Evolutionary conservation across 2,888 invertebrate genomes (phyloP), one percentile per base, ranked within the genome.

Genomic region (Hedya salicella): DNA sequence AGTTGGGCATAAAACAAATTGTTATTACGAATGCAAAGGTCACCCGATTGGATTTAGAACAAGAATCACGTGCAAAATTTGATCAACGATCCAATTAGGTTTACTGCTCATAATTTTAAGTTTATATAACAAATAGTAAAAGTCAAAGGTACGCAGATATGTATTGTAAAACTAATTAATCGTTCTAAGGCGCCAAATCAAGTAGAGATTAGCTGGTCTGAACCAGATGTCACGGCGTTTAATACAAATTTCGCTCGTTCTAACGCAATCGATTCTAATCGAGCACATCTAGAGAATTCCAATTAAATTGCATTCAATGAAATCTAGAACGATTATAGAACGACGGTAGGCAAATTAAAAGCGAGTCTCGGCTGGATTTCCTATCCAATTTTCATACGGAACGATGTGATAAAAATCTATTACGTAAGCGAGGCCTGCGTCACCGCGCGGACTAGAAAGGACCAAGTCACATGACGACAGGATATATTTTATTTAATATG

Each of bases 261-360:
- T 78, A 79, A 79, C 79, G 79, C 77, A 80, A 81, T 83, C 84
- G 79, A 82, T 83, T 83, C 79, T 79, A 82, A 83, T 82, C 78
- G 75, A 78, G 78, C 74, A 71, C 68, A 76, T 70, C 74, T 73
- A 73, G 78, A 79, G 87, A 85, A 89, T 86, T 88, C 82, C 87
- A 87, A 87, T 90, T 89, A 88, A 89, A 88, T 85, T 85, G 88
- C 87, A 86, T 89, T 88, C 86, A 88, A 85, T 85, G 86, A 87
- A 88, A 89, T 88, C 89, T 88, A 86, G 83, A 78, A 79, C 86
- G 86, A 87, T 89, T 89, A 88, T 88, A 87, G 85, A 88, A 86
- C 82, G 79, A 83, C 85, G 83, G 84, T 86, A 79, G 84, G 86
- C 82, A 86, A 91, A 91, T 91, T 90, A 89, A 91, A 90, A 86